Evolutionary conservation across 2,888 invertebrate genomes (phyloP).

Genomic region (Formica aserva): DNA sequence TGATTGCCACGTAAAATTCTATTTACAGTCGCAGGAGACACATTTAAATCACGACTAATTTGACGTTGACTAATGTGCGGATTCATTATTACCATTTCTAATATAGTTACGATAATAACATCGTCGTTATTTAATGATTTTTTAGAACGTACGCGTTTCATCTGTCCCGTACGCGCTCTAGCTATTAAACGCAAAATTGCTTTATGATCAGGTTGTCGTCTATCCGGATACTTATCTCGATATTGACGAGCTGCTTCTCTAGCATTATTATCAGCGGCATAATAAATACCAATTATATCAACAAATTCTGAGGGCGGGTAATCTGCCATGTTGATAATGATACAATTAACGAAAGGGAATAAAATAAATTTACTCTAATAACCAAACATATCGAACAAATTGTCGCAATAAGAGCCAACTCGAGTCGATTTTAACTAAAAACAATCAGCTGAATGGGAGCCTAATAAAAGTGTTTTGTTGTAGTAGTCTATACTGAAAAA

Average conservation of each 20-base stretch:
- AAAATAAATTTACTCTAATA: too few relatives aligned
- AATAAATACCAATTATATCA: background rate
- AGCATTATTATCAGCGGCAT: background rate
- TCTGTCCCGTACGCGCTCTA: background rate
- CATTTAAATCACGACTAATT: slow-evolving; percentile 27
- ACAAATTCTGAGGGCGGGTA: background rate
- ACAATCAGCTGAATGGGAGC: too few relatives aligned
- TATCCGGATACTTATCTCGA: background rate
- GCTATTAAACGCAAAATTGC: background rate
- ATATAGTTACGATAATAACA: background rate
- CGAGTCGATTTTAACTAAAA: too few relatives aligned
- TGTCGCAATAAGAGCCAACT: too few relatives aligned
- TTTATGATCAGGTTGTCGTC: background rate
- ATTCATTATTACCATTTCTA: slow-evolving; percentile 1
- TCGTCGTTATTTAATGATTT: background rate
- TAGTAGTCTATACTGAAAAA: too few relatives aligned
- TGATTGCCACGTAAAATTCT: slow-evolving; percentile 32
- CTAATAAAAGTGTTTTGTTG: too few relatives aligned
- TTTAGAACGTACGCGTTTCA: background rate
- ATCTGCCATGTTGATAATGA: background rate
- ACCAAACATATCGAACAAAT: too few relatives aligned
- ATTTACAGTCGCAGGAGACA: slow-evolving; percentile 9
- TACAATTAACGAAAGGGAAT: too few relatives aligned
- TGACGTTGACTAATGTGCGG: slow-evolving; percentile 25
- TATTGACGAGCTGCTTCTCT: slow-evolving; percentile 4